Evolutionary conservation across 2,888 invertebrate species (phyloP).

Genomic region (Cerastoderma edule): DNA sequence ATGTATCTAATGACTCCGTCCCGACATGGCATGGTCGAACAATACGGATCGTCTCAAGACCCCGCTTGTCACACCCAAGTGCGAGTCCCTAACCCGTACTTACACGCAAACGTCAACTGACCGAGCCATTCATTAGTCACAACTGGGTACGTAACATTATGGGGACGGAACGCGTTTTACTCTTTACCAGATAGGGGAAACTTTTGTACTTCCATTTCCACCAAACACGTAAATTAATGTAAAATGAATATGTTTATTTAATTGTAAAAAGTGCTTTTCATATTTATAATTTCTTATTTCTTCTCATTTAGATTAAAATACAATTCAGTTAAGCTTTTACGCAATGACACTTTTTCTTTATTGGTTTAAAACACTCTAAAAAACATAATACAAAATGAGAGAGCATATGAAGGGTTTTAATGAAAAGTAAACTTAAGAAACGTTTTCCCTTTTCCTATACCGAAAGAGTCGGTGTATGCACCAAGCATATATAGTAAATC

Average conservation of each 20-base stretch:
- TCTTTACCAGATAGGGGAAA: no score
- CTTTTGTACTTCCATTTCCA: no score
- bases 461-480: no score
- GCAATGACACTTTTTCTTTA: background rate
- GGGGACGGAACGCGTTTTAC: background rate
- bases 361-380: no score
- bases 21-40: no score
- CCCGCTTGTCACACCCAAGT: slow-evolving; percentile 18
- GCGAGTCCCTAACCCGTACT: slow-evolving; percentile 18
- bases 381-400: no score
- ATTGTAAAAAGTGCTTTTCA: background rate
- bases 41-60: slow-evolving; percentile 9
- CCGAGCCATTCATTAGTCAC: slow-evolving; percentile 2
- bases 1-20: no score
- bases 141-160: slow-evolving; percentile 15
- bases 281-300: background rate
- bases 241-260: background rate
- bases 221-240: background rate
- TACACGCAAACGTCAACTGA: slow-evolving; percentile 17
- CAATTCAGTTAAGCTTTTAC: background rate
- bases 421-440: no score
- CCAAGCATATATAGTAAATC: no score
- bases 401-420: no score
- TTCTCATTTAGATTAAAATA: background rate
- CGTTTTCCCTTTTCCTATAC: no score